These are phyloP conservation scores for Drosophila yakuba DNA, from an alignment of 1,140 invertebrate genomes.

Conservation along the genomic window DNA sequence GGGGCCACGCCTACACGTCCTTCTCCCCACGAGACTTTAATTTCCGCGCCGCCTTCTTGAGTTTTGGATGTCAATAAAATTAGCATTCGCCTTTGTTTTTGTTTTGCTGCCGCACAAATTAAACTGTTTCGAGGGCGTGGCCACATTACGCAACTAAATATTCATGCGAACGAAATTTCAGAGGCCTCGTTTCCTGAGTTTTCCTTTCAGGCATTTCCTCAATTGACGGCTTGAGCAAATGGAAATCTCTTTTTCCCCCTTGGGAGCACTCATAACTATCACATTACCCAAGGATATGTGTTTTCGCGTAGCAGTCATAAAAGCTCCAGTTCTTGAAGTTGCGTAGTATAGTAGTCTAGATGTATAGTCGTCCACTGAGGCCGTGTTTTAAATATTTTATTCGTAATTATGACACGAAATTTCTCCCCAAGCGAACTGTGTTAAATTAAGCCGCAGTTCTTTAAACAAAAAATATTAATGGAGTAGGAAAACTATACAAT, in stretches of 20 bases:
- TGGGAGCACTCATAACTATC: slow-evolving; percentile 63
- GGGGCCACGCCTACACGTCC: slow-evolving; percentile 14
- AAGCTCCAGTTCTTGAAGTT: slow-evolving; percentile 23
- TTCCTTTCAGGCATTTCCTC: neutral
- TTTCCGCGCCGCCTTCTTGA: slow-evolving; percentile 61
- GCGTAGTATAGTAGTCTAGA: too few relatives aligned
- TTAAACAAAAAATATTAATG: neutral
- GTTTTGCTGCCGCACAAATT: slow-evolving; percentile 72
- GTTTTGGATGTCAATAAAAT: slow-evolving; percentile 78
- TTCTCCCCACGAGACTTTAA: slow-evolving; percentile 54
- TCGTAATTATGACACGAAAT: slow-evolving; percentile 71
- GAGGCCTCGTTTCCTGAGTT: slow-evolving; percentile 11
- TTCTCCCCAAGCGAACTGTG: slow-evolving; percentile 56
- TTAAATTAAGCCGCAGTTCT: slow-evolving; percentile 43
- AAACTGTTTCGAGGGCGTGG: slow-evolving; percentile 54
- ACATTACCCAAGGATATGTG: slow-evolving; percentile 72
- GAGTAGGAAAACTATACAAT: neutral
- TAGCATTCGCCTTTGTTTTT: slow-evolving; percentile 69
- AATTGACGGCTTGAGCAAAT: slow-evolving; percentile 26
- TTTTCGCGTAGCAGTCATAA: slow-evolving; percentile 40
- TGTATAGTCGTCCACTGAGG: neutral
- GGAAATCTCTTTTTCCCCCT: neutral
- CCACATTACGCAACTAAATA: slow-evolving; percentile 79
- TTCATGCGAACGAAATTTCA: slow-evolving; percentile 67
- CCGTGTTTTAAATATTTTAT: slow-evolving; percentile 73